Evolutionary conservation across 2,888 invertebrate species (phyloP).

Genomic region (Pristionchus arcanus): DNA sequence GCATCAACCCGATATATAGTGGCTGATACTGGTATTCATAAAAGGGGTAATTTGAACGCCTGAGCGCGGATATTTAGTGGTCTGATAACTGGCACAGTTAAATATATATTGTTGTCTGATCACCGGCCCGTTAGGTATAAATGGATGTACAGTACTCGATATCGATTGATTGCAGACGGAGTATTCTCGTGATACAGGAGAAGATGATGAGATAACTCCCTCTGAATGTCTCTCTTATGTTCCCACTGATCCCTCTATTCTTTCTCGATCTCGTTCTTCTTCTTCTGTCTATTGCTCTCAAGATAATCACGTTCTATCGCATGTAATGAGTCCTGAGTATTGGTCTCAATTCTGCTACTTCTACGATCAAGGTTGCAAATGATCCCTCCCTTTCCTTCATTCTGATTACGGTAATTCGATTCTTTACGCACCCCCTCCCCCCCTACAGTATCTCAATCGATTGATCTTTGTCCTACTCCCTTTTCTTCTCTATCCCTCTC

Average conservation of each 20-base stretch:
- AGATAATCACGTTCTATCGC: not conserved
- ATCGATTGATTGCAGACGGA: not conserved
- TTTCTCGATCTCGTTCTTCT: conserved; percentile 9
- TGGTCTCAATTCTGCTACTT: conserved; percentile 48
- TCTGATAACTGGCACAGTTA: no score
- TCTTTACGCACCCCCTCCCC: not conserved
- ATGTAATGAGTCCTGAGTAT: not conserved
- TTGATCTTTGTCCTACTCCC: not conserved
- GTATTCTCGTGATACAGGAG: not conserved
- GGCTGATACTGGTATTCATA: no score
- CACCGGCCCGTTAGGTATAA: no score
- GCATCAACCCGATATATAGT: no score
- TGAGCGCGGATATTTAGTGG: no score
- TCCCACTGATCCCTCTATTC: not conserved
- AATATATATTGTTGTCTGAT: no score
- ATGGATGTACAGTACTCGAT: no score
- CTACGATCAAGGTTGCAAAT: conserved; percentile 39
- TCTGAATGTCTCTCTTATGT: not conserved
- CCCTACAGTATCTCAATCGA: conserved; percentile 27
- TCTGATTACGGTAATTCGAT: not conserved
- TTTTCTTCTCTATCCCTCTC: not conserved
- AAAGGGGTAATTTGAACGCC: no score
- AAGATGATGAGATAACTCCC: not conserved
- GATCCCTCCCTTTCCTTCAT: not conserved
- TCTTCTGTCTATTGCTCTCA: not conserved